Base-by-base conservation (phyloP, 1,140 invertebrate genomes). In the Metopolophium dirhodum region DNA sequence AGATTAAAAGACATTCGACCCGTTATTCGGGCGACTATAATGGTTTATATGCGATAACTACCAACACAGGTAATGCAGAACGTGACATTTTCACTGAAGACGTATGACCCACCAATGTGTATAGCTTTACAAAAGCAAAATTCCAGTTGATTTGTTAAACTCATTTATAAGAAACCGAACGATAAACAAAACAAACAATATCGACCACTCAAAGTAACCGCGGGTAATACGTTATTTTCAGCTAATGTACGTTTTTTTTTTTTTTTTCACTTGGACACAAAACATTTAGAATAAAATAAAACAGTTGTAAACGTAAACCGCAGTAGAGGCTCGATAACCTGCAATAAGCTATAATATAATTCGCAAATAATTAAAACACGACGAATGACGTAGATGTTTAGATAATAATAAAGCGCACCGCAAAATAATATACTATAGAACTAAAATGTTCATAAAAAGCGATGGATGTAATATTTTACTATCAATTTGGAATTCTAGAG, bases 71-170 rank as follows among this genome's bases (percentile, higher is more conserved):
- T 82, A 45, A 91, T 91, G 47, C 45, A 47, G 45, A 91, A 91
- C 90, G 90, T 92, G 90, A 92, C 68, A 49, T 82, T 92, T 45
- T 22, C 90, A 92, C 49, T 26, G 88, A 89, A 89, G 88, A 89
- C 35, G 37, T 89, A 89, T 89, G 51, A 89, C 88, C 51, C n/a
- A 22, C 49, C n/a, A 54, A 89, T 89, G 88, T 57, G 8, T 89
- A 35, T 57, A 57, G 22, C 51, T 89, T 89, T 88, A 54, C 6
- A 88, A 88, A 89, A 89, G 88, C 35, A 89, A 89, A 89, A 89
- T 35, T 54, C n/a, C 11, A 89, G 47, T 89, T 89, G 88, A 89
- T 89, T 89, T 89, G n/a, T 51, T 26, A 37, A 57, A 37, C 23
- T 35, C 88, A 57, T 57, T 89, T 89, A 89, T 89, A 57, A 57